phyloP scores from a whole-genome alignment of 1,140 invertebrate species.

The Tribolium castaneum region DNA sequence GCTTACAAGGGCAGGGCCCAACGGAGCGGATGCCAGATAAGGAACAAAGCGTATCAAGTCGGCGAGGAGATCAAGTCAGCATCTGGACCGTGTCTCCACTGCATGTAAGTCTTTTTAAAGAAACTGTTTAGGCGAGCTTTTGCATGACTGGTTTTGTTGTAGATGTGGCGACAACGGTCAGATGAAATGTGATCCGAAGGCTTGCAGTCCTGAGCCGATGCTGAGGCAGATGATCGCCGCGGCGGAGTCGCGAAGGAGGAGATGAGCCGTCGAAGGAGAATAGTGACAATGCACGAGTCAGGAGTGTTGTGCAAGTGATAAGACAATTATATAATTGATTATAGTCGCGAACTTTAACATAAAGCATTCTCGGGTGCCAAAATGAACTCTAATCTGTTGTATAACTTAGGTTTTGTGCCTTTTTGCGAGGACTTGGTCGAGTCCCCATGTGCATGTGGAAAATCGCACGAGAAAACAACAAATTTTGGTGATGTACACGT shows the following conservation, averaged over 20 bases:
- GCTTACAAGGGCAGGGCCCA: conserved; percentile 79
- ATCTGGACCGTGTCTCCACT: conserved; percentile 90
- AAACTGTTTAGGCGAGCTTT: not conserved
- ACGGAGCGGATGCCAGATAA: conserved; percentile 85
- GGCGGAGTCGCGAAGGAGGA: conserved; percentile 76
- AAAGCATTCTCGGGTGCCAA: conserved; percentile 64
- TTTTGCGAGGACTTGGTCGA: conserved; percentile 42
- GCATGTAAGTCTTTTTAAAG: conserved; percentile 79
- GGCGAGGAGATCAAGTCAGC: conserved; percentile 85
- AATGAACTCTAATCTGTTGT: conserved; percentile 56
- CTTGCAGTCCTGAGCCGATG: conserved; percentile 88
- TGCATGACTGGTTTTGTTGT: conserved; percentile 60
- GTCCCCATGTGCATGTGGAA: conserved; percentile 20
- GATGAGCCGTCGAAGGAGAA: conserved; percentile 69
- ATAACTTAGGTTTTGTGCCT: conserved; percentile 61
- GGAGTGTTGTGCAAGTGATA: conserved; percentile 57
- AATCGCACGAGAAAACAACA: conserved; percentile 8
- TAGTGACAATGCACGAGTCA: conserved; percentile 59
- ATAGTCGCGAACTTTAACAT: conserved; percentile 54
- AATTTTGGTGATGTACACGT: conserved; percentile 51
- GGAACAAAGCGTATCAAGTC: conserved; percentile 83
- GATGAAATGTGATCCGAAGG: conserved; percentile 92
- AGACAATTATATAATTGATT: conserved; percentile 58
- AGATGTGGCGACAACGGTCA: conserved; percentile 90
- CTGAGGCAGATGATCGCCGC: conserved; percentile 88